Percentiles rank a stretch among this genome's conserved stretches.
phyloP scores from a whole-genome alignment of 2,888 invertebrate species.

The Adelognathus sp. region DNA sequence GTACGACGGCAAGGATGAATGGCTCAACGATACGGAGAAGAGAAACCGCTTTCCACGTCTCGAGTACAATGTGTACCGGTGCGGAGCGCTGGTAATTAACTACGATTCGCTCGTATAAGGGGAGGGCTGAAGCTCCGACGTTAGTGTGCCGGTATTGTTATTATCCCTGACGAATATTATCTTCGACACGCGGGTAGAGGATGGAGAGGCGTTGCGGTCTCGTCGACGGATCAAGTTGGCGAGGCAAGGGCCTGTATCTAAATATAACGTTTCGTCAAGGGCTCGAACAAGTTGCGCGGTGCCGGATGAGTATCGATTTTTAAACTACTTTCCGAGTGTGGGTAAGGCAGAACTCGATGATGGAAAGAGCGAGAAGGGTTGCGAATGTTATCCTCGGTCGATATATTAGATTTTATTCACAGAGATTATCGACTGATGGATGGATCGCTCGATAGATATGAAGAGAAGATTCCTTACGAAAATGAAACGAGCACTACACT shows the following conservation, averaged over 20 bases:
- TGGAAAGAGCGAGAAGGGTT: neutral
- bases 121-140: neutral
- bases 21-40: neutral
- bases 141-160: neutral
- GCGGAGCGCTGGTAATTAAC: neutral
- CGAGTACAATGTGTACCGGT: neutral
- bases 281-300: constrained; percentile 38
- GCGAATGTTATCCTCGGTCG: constrained; percentile 20
- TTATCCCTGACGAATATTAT: constrained; percentile 5
- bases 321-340: constrained; percentile 20
- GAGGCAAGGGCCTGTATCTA: constrained; percentile 57
- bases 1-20: neutral
- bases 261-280: constrained; percentile 58
- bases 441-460: neutral
- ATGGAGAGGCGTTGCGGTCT: neutral
- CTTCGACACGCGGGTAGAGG: neutral
- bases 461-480: neutral
- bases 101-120: neutral
- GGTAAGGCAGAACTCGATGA: neutral
- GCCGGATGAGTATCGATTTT: constrained; percentile 58
- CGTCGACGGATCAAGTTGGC: constrained; percentile 16
- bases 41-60: too few species aligned
- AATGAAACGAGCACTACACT: too few species aligned
- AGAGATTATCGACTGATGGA: neutral
- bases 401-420: neutral